Evolutionary conservation across 2,888 invertebrate species (phyloP).

Genomic region (Terebella lapidaria): DNA sequence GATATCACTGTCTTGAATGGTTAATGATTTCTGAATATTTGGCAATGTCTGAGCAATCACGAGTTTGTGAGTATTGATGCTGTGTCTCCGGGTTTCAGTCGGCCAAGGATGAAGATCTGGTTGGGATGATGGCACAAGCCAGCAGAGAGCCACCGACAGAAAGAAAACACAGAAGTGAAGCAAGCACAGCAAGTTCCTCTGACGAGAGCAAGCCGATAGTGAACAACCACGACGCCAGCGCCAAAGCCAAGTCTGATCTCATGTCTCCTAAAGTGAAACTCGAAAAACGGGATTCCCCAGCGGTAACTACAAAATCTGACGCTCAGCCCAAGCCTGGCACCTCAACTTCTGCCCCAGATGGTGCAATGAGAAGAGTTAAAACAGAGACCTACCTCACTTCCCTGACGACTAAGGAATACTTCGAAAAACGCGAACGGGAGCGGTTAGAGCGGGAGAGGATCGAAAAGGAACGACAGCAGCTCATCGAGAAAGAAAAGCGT

Average conservation of each 20-base stretch:
- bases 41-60: too few relatives aligned
- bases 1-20: too few relatives aligned
- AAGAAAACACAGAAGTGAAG: background rate
- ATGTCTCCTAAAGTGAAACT: too few relatives aligned
- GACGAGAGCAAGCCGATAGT: background rate
- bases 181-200: background rate
- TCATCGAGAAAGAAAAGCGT: background rate
- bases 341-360: background rate
- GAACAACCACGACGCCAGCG: background rate
- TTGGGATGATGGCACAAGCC: background rate
- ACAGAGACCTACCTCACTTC: background rate
- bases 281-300: too few relatives aligned
- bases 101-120: background rate
- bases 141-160: background rate
- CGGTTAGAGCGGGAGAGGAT: conserved; percentile 1
- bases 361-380: background rate
- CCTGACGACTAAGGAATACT: conserved; percentile 1
- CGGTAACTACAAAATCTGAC: too few relatives aligned
- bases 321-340: too few relatives aligned
- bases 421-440: background rate
- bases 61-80: too few relatives aligned
- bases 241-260: background rate
- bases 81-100: background rate
- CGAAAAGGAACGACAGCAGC: background rate
- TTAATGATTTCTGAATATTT: too few relatives aligned